Conservation (phyloP, 2,113 vertebrate species). For the Hippocampus comes region DNA sequence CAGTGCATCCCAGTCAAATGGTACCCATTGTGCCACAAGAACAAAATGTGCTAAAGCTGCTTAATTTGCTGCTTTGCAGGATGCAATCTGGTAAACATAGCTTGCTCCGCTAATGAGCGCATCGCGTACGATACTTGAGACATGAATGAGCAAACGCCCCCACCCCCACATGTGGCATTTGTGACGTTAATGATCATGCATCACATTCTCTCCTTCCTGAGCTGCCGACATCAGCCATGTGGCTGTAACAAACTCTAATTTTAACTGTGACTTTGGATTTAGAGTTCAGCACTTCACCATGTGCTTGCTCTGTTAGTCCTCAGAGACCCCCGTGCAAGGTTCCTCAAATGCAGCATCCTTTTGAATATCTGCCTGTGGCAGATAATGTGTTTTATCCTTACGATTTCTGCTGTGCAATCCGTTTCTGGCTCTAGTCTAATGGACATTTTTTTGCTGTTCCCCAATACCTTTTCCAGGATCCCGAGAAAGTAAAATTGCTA, state of each 20-base stretch:
- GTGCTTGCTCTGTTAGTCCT: slow-evolving; percentile 10
- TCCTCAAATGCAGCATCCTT: slow-evolving; percentile 18
- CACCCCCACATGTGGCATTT: background rate
- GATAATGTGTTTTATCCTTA: slow-evolving; percentile 25
- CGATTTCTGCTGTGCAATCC: slow-evolving; percentile 34
- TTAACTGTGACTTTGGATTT: slow-evolving; percentile 1
- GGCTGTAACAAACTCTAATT: slow-evolving; percentile 1
- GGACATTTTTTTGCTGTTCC: slow-evolving; percentile 26
- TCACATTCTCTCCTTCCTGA: background rate
- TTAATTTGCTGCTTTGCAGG: slow-evolving; percentile 40
- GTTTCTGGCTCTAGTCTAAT: slow-evolving; percentile 28
- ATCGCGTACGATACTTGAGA: slow-evolving; percentile 33
- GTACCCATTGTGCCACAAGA: slow-evolving; percentile 34
- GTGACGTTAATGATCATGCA: background rate
- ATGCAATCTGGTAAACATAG: slow-evolving; percentile 32
- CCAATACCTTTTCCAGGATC: slow-evolving; percentile 34
- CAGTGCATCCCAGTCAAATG: background rate
- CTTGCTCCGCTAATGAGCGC: slow-evolving; percentile 41
- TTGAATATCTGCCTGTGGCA: slow-evolving; percentile 40
- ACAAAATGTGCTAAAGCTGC: slow-evolving; percentile 37
- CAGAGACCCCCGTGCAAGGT: slow-evolving; percentile 17
- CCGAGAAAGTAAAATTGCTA: slow-evolving; percentile 18
- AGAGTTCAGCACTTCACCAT: background rate
- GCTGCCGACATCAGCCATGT: background rate
- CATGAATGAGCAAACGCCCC: slow-evolving; percentile 33